Base-by-base conservation (phyloP, 2,113 vertebrate genomes). In the Rhinopithecus roxellana region DNA sequence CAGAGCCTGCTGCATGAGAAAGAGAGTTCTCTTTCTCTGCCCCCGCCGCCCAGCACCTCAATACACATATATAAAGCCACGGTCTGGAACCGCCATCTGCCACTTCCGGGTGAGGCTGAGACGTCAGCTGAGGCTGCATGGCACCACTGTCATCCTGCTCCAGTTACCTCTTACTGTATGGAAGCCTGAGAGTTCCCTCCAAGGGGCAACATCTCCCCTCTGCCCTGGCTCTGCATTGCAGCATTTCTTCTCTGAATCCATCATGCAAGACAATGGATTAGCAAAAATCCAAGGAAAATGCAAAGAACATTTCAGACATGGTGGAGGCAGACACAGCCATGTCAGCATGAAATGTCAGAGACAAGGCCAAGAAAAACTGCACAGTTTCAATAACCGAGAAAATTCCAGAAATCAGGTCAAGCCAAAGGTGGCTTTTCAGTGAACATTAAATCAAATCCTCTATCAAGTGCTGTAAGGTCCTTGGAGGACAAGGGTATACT, bases 391-490 rank as follows among this genome's bases (percentile, higher is more conserved):
- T 83, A 79, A 64, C 88, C n/a, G 40, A 92, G 94, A 83, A 96
- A 89, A 91, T 93, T 87, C 86, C 92, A 94, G 61, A 88, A 95
- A 64, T 52, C 59, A 70, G 84, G 25, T 93, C 40, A 86, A 79
- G 82, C n/a, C 81, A 93, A 93, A 95, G 92, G 50, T 59, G 70
- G 59, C 48, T 96, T 95, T 67, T 87, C 30, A 61, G 35, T 38
- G 48, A 94, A 79, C 55, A 83, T 59, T 93, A 82, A 96, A 96
- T 90, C 93, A 95, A 84, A 61, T 48, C n/a, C 38, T 92, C 79
- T 59, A 43, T 67, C 35, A 48, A 94, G 84, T 13, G 7, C 40
- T 20, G 0, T 38, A 77, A 89, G 38, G 35, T 25, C 55, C 50
- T 72, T 64, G 23, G 72, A 94, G 50, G 77, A 67, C 18, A 50